A percentile compares a stretch with the other conserved stretches of the same genome.
Conservation (phyloP, 2,888 invertebrate species). For the Endomychus coccineus region DNA sequence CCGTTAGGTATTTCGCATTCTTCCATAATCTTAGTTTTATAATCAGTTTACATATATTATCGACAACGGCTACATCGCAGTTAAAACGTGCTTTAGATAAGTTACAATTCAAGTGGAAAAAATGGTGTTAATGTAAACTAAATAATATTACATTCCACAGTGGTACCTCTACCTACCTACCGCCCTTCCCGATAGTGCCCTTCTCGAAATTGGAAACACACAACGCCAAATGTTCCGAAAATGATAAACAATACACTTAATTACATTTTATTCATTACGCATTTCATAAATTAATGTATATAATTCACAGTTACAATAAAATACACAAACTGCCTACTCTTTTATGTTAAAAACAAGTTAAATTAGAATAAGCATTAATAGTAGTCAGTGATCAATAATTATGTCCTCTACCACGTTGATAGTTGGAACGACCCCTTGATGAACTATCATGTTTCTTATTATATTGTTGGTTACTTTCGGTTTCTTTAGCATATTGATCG, state of each 20-base stretch:
- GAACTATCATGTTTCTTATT: conserved; percentile 28
- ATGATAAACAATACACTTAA: neutral
- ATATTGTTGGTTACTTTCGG: conserved; percentile 40
- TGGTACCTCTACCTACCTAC: too few species aligned
- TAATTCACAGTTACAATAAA: neutral
- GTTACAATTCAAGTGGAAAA: too few species aligned
- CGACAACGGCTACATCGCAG: too few species aligned
- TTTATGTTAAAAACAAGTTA: neutral
- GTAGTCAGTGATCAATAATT: conserved; percentile 28
- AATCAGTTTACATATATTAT: too few species aligned
- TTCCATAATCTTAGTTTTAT: too few species aligned
- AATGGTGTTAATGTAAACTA: too few species aligned
- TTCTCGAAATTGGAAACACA: too few species aligned
- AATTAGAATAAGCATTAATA: conserved; percentile 10
- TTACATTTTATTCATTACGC: neutral
- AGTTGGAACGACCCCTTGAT: conserved; percentile 37
- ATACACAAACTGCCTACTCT: neutral
- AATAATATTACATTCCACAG: too few species aligned
- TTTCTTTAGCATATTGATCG: conserved; percentile 43
- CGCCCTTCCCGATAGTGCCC: too few species aligned
- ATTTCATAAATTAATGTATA: conserved; percentile 1
- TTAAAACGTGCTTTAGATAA: too few species aligned
- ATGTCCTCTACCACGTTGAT: conserved; percentile 35
- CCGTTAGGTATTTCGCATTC: too few species aligned
- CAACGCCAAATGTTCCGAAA: too few species aligned